Evolutionary conservation across 2,797 vertebrate species (phyloP), one percentile per base, ranked within the genome.

Genomic region (Silurus aristotelis): DNA sequence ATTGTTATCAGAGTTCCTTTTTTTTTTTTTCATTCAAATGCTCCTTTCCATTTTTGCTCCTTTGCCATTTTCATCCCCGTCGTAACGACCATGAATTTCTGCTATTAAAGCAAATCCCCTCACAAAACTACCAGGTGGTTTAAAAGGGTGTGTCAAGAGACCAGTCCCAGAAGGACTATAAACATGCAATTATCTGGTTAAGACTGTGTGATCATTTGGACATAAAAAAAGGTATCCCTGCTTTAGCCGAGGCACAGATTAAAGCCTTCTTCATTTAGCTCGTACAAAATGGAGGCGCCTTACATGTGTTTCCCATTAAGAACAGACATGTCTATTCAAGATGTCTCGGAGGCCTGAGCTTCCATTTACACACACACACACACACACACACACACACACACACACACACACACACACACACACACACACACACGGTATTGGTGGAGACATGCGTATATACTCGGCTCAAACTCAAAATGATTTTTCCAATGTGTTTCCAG

Each of bases 291-390:
- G 70, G 80, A 86, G 89, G 84, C 78, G 25, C 77, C 88, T 89
- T 88, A 90, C 93, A 95, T 92, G 88, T 94, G 92, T 92, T 93
- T 92, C 87, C 86, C 88, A 93, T 95, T 88, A 91, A 89, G 86
- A 72, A 43, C 88, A 92, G 90, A 88, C 91, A 89, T 86, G 90
- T 94, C 92, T 95, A 87, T 70, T 89, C 89, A 91, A 90, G 91
- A 52, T 19, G 84, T 90, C 84, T 80, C 82, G 38, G 38, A 80
- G 73, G 84, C 61, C 85, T 52, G 58, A 87, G 83, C 56, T 60
- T 31, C 5, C 72, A 80, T 89, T 88, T 87, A 85, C 81, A 83
- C 63, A 78, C 68, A 61, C 52, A 14, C 31, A 31, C 0, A 31
- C 38, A 38, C 31, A 38, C 31, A 38, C 31, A 38, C 31, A 38